Percentiles rank a stretch among this genome's conserved stretches.
Evolutionary conservation across 2,888 invertebrate species (phyloP).

Genomic region (Linnaemya vulpina): DNA sequence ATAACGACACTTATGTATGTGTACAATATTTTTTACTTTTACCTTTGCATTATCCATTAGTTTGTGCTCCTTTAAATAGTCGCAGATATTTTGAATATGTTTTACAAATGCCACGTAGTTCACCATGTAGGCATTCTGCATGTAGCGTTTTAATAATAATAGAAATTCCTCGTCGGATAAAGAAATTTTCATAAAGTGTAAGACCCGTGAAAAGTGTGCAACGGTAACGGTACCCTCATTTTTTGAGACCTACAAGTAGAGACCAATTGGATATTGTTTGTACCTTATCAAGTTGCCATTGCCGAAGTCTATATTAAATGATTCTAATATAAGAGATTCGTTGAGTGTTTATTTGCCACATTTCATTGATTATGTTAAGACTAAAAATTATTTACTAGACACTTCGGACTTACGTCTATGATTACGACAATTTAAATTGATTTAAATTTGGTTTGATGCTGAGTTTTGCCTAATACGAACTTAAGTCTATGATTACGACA

Average conservation of each 20-base stretch:
- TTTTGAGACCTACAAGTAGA: conserved; percentile 86
- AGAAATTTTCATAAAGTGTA: conserved; percentile 88
- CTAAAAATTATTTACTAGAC: no score
- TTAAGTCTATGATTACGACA: no score
- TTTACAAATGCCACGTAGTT: conserved; percentile 90
- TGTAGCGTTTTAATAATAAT: conserved; percentile 88
- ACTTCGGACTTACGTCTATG: no score
- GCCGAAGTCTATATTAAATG: no score
- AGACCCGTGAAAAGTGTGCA: conserved; percentile 89
- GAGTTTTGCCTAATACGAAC: no score
- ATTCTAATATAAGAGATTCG: no score
- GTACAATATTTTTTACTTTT: not conserved
- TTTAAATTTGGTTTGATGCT: no score
- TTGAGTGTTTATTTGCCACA: no score
- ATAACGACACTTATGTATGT: not conserved
- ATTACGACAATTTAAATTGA: no score
- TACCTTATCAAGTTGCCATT: no score
- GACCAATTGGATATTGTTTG: no score
- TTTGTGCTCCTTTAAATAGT: conserved; percentile 85
- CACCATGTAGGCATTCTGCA: conserved; percentile 89
- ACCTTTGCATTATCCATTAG: conserved; percentile 81
- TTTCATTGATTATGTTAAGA: no score
- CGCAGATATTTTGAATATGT: conserved; percentile 87
- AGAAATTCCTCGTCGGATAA: conserved; percentile 89
- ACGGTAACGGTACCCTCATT: conserved; percentile 90